Percentiles rank a stretch among this genome's conserved stretches.
phyloP scores from a whole-genome alignment of 1,140 invertebrate species.

The Atta cephalotes region DNA sequence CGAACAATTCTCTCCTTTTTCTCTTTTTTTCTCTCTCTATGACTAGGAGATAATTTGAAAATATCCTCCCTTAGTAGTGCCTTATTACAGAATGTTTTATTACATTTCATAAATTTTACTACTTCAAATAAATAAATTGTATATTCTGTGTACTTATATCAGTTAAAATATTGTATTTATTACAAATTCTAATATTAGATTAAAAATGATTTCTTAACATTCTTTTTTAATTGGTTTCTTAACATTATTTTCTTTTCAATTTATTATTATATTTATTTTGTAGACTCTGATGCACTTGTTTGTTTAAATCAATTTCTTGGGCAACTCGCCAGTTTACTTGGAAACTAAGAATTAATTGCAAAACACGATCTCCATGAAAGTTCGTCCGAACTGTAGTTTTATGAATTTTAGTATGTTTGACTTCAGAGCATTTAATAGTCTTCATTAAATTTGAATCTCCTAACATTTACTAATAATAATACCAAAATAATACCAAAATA shows the following conservation, averaged over 20 bases:
- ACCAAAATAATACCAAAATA: not conserved
- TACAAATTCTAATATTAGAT: not conserved
- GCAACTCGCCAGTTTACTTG: constrained; percentile 1
- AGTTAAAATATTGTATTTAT: not conserved
- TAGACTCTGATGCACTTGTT: not conserved
- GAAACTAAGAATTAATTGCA: constrained; percentile 13
- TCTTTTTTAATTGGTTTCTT: not conserved
- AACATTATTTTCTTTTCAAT: not conserved
- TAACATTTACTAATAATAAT: not conserved
- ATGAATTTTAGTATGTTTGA: not conserved
- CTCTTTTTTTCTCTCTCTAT: not conserved
- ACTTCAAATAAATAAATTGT: constrained; percentile 3
- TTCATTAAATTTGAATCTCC: constrained; percentile 35
- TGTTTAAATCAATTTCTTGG: constrained; percentile 15
- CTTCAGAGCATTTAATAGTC: constrained; percentile 19
- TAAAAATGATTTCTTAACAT: not conserved
- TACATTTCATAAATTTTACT: constrained; percentile 1
- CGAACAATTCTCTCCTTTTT: constrained; percentile 13
- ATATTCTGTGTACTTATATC: not conserved
- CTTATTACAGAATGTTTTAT: not conserved
- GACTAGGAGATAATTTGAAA: not conserved
- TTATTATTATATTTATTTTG: not conserved
- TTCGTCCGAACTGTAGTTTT: constrained; percentile 1
- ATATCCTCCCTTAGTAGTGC: not conserved
- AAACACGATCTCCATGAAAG: constrained; percentile 20